Conservation (phyloP, 1,140 invertebrate species). For the Megathymus violae region DNA sequence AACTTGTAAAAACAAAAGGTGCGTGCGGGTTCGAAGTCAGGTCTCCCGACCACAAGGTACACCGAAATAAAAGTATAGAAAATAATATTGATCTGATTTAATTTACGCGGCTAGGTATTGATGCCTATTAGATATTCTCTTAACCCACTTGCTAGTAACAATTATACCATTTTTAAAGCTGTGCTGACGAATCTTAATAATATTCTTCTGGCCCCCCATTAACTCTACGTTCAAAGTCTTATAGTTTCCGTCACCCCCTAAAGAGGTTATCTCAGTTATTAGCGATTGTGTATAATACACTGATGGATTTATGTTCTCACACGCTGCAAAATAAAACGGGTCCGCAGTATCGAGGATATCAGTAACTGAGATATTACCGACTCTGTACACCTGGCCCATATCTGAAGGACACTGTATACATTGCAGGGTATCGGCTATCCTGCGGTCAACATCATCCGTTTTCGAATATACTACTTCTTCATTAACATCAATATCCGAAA, state of each 20-base stretch:
- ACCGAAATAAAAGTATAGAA: too few species aligned
- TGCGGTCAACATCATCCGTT: background rate
- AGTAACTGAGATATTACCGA: background rate
- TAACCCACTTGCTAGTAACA: background rate
- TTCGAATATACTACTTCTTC: background rate
- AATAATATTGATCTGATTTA: too few species aligned
- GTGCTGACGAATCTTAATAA: background rate
- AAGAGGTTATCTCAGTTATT: background rate
- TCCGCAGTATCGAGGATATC: background rate
- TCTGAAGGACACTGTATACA: background rate
- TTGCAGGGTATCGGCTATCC: background rate
- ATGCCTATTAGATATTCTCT: too few species aligned
- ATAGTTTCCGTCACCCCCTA: background rate
- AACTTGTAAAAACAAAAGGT: too few species aligned
- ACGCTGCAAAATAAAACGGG: background rate
- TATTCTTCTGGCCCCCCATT: background rate
- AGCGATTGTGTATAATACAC: background rate
- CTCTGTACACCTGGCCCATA: background rate
- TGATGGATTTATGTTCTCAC: background rate
- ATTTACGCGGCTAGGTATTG: too few species aligned
- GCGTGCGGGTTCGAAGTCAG: too few species aligned
- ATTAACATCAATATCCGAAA: background rate
- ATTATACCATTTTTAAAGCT: background rate
- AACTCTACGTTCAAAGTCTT: background rate
- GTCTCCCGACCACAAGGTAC: too few species aligned